Conservation (phyloP, 37 sponge, comb jelly and placozoan species). For the Beroe ovata region DNA sequence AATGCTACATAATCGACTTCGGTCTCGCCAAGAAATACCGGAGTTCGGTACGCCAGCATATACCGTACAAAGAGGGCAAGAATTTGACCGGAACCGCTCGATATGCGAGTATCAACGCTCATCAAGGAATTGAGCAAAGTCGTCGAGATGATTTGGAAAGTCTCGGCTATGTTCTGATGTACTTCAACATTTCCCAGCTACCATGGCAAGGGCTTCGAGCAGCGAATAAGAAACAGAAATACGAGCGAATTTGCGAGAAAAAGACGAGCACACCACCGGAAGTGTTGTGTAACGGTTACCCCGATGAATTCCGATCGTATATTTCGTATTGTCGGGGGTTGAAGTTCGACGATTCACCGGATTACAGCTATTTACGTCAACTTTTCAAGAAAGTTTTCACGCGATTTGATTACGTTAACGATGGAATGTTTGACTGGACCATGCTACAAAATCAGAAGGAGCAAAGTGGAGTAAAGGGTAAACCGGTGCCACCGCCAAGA, state of each 20-base stretch:
- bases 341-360: slow-evolving; percentile 95
- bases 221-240: slow-evolving; percentile 99
- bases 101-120: slow-evolving; percentile 98
- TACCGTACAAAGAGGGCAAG: slow-evolving; percentile 97
- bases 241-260: slow-evolving; percentile 94
- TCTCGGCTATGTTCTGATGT: slow-evolving; percentile 96
- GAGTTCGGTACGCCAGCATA: slow-evolving; percentile 85
- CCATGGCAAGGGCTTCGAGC: slow-evolving; percentile 95
- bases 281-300: slow-evolving; percentile 89
- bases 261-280: slow-evolving; percentile 95
- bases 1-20: slow-evolving; percentile 85
- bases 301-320: slow-evolving; percentile 92
- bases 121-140: slow-evolving; percentile 98
- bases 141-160: slow-evolving; percentile 97
- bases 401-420: slow-evolving; percentile 83
- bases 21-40: slow-evolving; percentile 98
- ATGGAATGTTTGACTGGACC: slow-evolving; percentile 97
- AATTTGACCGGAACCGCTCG: slow-evolving; percentile 97
- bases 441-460: slow-evolving; percentile 29
- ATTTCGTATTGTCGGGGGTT: slow-evolving; percentile 88
- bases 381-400: slow-evolving; percentile 87
- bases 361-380: slow-evolving; percentile 92
- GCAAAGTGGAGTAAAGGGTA: slow-evolving; percentile 1
- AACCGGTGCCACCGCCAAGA: neutral
- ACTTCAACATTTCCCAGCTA: slow-evolving; percentile 91